These are phyloP conservation scores for Ectemnius cavifrons DNA, from an alignment of 2,888 invertebrate genomes.

Conservation along the genomic window DNA sequence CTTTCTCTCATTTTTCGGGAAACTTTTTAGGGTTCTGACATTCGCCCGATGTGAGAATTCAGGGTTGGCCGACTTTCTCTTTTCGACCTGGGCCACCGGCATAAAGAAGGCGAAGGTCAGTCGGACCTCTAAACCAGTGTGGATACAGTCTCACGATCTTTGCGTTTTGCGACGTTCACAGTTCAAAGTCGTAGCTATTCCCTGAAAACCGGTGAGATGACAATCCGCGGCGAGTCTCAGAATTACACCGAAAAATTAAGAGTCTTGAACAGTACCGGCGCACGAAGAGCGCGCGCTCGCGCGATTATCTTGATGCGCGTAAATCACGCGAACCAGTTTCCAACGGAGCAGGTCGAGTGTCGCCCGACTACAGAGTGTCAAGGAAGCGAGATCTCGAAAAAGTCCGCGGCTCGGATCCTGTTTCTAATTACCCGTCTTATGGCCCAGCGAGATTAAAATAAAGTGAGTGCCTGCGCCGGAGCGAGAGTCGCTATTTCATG, in stretches of 20 bases:
- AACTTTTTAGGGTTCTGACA: constrained; percentile 38
- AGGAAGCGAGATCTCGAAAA: constrained; percentile 22
- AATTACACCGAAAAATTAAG: constrained; percentile 3
- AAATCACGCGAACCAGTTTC: constrained; percentile 12
- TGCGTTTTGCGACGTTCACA: constrained; percentile 2
- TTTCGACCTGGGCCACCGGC: constrained; percentile 12
- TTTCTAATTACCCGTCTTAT: no score
- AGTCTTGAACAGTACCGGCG: constrained; percentile 2
- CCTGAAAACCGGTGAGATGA: no score
- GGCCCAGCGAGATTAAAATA: no score
- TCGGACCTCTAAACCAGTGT: constrained; percentile 5
- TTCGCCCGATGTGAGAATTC: constrained; percentile 26
- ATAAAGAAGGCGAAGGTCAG: constrained; percentile 21
- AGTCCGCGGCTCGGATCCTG: constrained; percentile 6
- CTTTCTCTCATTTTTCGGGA: constrained; percentile 73
- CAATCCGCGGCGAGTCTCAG: not conserved
- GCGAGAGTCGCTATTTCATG: no score
- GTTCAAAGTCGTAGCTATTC: no score
- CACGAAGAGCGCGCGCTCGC: constrained; percentile 9
- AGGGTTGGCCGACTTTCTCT: constrained; percentile 55
- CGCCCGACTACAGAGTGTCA: constrained; percentile 38
- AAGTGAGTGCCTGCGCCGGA: no score
- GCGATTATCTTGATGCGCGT: constrained; percentile 10
- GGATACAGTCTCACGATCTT: constrained; percentile 13
- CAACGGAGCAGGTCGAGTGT: constrained; percentile 35